Percentiles rank a stretch among this genome's conserved stretches.
These are phyloP conservation scores for Manduca sexta DNA, from an alignment of 1,140 invertebrate species.

Conservation along the genomic window DNA sequence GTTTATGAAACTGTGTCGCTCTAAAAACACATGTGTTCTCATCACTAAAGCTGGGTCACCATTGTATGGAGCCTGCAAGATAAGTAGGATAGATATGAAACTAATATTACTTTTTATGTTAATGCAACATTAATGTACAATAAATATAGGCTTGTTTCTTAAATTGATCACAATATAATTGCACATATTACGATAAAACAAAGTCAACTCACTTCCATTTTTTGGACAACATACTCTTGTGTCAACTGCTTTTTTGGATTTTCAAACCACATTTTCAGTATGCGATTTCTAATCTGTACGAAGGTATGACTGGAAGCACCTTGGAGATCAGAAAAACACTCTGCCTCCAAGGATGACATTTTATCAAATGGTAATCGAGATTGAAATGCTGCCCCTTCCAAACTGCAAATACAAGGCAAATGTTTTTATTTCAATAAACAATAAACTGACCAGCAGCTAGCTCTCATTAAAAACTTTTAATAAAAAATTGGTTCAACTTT, in stretches of 20 bases:
- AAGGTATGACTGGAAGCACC: slow-evolving; percentile 91
- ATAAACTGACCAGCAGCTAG: neutral
- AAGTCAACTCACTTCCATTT: slow-evolving; percentile 79
- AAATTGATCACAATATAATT: no score
- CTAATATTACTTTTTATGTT: neutral
- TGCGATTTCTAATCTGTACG: slow-evolving; percentile 92
- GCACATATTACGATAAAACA: no score
- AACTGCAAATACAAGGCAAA: slow-evolving; percentile 64
- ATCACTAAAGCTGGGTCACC: slow-evolving; percentile 89
- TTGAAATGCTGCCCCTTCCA: slow-evolving; percentile 95
- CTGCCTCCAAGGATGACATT: slow-evolving; percentile 94
- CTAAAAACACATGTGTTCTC: slow-evolving; percentile 93
- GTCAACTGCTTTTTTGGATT: slow-evolving; percentile 95
- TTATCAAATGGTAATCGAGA: slow-evolving; percentile 95
- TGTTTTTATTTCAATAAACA: no score
- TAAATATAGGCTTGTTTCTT: no score
- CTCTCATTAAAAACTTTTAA: no score
- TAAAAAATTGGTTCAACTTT: no score
- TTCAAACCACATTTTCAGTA: slow-evolving; percentile 97
- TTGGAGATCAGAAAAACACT: slow-evolving; percentile 93
- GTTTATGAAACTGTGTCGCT: slow-evolving; percentile 98
- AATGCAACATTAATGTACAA: neutral
- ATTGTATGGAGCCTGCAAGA: slow-evolving; percentile 85
- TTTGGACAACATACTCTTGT: slow-evolving; percentile 85
- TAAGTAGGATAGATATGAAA: neutral